A percentile compares a stretch with the other conserved stretches of the same genome.
Conservation (phyloP, 2,797 vertebrate species). For the Botia kubotai region DNA sequence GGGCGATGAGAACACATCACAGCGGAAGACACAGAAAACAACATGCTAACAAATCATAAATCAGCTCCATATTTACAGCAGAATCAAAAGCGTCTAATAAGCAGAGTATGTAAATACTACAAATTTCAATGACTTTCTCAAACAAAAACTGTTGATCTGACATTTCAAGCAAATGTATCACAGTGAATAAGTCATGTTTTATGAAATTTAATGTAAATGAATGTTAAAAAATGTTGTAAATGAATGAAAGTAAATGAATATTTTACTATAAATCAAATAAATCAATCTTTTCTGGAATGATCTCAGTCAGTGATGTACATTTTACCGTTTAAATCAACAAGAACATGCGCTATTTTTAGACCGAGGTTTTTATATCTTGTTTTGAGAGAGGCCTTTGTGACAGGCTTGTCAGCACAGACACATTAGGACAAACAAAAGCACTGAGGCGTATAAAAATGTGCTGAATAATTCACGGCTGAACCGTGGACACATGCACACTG, state of each 20-base stretch:
- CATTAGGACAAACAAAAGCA: slow-evolving; percentile 58
- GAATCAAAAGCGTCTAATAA: not conserved
- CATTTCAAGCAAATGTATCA: not conserved
- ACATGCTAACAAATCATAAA: slow-evolving; percentile 46
- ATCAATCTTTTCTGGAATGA: slow-evolving; percentile 50
- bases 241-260: too few species aligned
- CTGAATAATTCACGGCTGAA: slow-evolving; percentile 74
- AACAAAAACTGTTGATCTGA: slow-evolving; percentile 10
- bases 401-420: slow-evolving; percentile 61
- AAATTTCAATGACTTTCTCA: not conserved
- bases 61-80: slow-evolving; percentile 15
- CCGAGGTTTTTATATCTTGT: slow-evolving; percentile 19
- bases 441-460: slow-evolving; percentile 58
- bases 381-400: slow-evolving; percentile 37
- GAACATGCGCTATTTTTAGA: slow-evolving; percentile 52
- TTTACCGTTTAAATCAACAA: slow-evolving; percentile 9
- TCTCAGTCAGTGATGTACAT: not conserved
- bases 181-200: not conserved
- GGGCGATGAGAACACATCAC: slow-evolving; percentile 56
- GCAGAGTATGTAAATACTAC: slow-evolving; percentile 27
- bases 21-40: slow-evolving; percentile 38
- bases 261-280: too few species aligned
- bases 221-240: too few species aligned
- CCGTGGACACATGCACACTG: slow-evolving; percentile 32
- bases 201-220: not conserved